Evolutionary conservation across 2,888 invertebrate genomes (phyloP), one percentile per base, ranked within the genome.

Genomic region (Harpalus rubripes): DNA sequence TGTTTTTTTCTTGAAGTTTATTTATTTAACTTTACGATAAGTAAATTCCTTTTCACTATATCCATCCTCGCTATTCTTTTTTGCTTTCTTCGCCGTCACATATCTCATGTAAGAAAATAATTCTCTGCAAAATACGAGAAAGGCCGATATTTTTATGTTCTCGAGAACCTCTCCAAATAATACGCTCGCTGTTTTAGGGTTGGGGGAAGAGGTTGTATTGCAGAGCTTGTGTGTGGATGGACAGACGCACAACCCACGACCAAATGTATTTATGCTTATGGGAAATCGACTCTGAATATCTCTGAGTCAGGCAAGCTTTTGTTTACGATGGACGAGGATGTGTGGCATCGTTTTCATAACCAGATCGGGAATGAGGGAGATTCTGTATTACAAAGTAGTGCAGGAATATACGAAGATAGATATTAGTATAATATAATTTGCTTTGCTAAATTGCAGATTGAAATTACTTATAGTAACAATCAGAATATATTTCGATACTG

Each of bases 181-280:
- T 82, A 82, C 56, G 52, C 81, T 81, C 82, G 26, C 39, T 52
- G 22, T 26, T n/a, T 26, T 12, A 52, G 58, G 16, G 32, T 32
- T 32, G 1, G 81, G 65, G 52, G 44, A 65, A 8, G 56, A 32
- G 2, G 39, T 2, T 8, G 52, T 7, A 41, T 32, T 22, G 18
- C 65, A 16, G 39, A 41, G 15, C 39, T 41, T 41, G 41, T 39
- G 41, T 72, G 39, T 72, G 15, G 74, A 74, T 52, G 52, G 52
- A 74, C 74, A 74, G 74, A 68, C 68, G n/a, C 39, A 68, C 68
- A 26, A 26, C 39, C 68, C 68, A 39, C 68, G 80, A 56, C 58
- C 26, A 80, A 82, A 82, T 82, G 72, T 82, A 82, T 82, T 82
- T 82, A 82, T 82, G 82, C 82, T 82, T 72, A 82, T 58, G 18